Evolutionary conservation across 1,140 invertebrate genomes (phyloP).

Genomic region (Andrena cerasifolii): DNA sequence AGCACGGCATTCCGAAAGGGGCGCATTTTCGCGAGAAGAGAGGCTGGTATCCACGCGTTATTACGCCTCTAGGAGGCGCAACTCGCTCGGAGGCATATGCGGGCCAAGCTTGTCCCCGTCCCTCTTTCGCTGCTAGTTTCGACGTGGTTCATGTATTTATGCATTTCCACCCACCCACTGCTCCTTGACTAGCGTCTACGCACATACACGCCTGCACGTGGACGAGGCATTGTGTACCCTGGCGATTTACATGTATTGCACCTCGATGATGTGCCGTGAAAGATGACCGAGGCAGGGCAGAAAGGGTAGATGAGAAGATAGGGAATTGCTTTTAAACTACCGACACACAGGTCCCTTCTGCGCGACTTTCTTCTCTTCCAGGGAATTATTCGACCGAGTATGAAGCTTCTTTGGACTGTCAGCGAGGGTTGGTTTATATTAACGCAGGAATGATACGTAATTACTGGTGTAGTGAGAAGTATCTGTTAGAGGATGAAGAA

Average conservation of each 20-base stretch:
- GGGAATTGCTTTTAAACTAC: constrained; percentile 47
- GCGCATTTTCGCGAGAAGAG: constrained; percentile 74
- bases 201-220: neutral
- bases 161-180: constrained; percentile 74
- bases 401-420: too few species aligned
- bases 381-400: neutral
- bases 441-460: too few species aligned
- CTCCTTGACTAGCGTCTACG: constrained; percentile 67
- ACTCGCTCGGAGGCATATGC: constrained; percentile 74
- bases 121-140: constrained; percentile 69
- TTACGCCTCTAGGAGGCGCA: constrained; percentile 75
- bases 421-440: too few species aligned
- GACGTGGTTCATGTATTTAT: constrained; percentile 80
- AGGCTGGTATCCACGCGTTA: constrained; percentile 72
- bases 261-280: constrained; percentile 41
- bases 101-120: constrained; percentile 68
- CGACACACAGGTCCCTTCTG: constrained; percentile 1
- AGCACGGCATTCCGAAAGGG: constrained; percentile 70
- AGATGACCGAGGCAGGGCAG: constrained; percentile 28
- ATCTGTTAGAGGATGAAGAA: too few species aligned
- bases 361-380: neutral
- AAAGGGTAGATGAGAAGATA: neutral
- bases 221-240: constrained; percentile 14
- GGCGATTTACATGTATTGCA: constrained; percentile 53
- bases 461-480: too few species aligned